Evolutionary conservation across 2,888 invertebrate species (phyloP).

Genomic region (Ernsta delagoae): DNA sequence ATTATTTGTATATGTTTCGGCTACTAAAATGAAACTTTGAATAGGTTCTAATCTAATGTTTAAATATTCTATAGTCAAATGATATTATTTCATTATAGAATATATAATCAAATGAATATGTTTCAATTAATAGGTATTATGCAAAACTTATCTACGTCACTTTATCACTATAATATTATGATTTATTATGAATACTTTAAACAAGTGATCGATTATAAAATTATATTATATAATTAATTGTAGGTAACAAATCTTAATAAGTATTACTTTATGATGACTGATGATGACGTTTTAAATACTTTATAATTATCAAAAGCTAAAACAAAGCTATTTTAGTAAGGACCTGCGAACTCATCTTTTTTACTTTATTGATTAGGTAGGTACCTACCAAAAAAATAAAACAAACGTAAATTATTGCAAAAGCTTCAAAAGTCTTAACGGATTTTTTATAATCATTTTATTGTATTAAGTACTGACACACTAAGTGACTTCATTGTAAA

Average conservation of each 20-base stretch:
- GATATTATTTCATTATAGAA: no score
- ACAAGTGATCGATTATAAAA: neutral
- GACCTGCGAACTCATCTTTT: no score
- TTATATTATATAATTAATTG: neutral
- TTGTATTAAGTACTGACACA: slow-evolving; percentile 21
- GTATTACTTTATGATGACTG: neutral
- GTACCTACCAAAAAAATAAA: no score
- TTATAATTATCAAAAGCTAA: neutral
- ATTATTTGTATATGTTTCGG: no score
- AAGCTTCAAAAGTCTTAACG: neutral
- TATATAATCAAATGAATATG: neutral
- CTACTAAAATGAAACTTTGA: no score
- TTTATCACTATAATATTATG: slow-evolving; percentile 1
- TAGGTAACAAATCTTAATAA: neutral
- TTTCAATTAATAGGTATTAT: neutral
- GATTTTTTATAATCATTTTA: slow-evolving; percentile 7
- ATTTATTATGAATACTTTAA: neutral
- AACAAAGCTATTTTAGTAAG: neutral
- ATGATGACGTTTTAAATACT: neutral
- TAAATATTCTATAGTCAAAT: no score
- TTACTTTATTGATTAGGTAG: no score
- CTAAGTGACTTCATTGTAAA: slow-evolving; percentile 34
- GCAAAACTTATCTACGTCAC: neutral
- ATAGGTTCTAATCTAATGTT: no score
- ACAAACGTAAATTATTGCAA: no score